Conservation (phyloP, 2,888 invertebrate genomes). For the Lithosia quadra region DNA sequence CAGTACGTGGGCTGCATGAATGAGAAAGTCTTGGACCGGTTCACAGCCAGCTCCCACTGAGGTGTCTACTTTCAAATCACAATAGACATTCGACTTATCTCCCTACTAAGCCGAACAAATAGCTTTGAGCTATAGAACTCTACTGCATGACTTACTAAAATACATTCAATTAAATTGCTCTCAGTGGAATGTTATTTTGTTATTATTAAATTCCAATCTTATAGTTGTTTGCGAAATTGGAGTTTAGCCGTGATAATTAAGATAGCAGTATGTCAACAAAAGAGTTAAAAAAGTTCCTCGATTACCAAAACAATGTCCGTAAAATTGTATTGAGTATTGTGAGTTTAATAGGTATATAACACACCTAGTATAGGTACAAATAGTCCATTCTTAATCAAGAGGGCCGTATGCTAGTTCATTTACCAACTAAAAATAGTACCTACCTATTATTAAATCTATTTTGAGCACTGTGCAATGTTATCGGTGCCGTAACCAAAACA, state of each 20-base stretch:
- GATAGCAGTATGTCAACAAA: neutral
- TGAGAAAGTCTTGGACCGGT: constrained; percentile 85
- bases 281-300: neutral
- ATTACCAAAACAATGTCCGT: too few relatives aligned
- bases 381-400: neutral
- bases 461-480: constrained; percentile 13
- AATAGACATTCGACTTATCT: constrained; percentile 78
- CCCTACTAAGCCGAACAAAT: constrained; percentile 57
- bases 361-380: neutral
- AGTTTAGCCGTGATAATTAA: neutral
- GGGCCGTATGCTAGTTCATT: neutral
- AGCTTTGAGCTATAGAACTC: constrained; percentile 61
- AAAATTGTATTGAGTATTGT: too few relatives aligned
- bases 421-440: neutral
- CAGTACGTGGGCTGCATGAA: constrained; percentile 76
- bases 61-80: constrained; percentile 85
- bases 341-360: too few relatives aligned
- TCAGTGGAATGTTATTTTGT: neutral
- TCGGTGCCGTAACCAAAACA: constrained; percentile 21
- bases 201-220: neutral
- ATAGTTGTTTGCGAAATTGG: neutral
- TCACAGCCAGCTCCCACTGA: constrained; percentile 68
- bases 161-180: constrained; percentile 12
- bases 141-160: constrained; percentile 34
- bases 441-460: neutral